phyloP scores from a whole-genome alignment of 2,888 invertebrate genomes.

The Acleris holmiana region DNA sequence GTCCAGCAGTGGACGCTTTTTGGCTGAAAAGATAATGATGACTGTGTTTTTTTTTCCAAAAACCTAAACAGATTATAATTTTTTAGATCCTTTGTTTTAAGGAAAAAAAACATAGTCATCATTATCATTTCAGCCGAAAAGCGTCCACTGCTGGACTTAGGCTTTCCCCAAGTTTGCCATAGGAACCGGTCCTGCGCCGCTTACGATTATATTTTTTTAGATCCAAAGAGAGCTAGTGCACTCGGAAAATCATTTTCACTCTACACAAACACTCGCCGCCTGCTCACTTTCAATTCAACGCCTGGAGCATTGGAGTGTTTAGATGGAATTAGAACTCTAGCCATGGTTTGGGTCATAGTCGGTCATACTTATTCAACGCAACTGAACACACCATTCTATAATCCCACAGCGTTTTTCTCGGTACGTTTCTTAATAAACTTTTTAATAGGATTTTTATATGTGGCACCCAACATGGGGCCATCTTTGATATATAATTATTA shows the following conservation, averaged over 20 bases:
- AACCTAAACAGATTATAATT: no score
- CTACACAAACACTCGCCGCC: conserved; percentile 68
- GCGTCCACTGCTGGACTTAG: no score
- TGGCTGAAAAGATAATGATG: no score
- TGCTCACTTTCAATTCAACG: conserved; percentile 59
- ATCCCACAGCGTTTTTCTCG: conserved; percentile 49
- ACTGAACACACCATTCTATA: conserved; percentile 46
- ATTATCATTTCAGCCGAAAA: no score
- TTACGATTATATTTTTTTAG: conserved; percentile 13
- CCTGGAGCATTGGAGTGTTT: conserved; percentile 70
- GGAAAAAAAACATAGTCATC: no score
- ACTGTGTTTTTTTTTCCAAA: no score
- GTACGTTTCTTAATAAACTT: conserved; percentile 46
- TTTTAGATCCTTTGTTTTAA: no score
- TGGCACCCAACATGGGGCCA: not conserved
- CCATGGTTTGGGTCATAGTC: conserved; percentile 79
- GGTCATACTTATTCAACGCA: conserved; percentile 64
- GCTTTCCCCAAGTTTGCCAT: no score
- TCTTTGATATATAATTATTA: not conserved
- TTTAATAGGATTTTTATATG: not conserved
- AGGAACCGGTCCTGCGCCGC: no score
- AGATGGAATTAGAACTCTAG: conserved; percentile 73
- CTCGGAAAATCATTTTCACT: conserved; percentile 56
- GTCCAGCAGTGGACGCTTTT: no score
- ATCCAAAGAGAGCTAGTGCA: conserved; percentile 31